phyloP scores from a whole-genome alignment of 2,113 vertebrate species.

The Tretioscincus oriximinensis region DNA sequence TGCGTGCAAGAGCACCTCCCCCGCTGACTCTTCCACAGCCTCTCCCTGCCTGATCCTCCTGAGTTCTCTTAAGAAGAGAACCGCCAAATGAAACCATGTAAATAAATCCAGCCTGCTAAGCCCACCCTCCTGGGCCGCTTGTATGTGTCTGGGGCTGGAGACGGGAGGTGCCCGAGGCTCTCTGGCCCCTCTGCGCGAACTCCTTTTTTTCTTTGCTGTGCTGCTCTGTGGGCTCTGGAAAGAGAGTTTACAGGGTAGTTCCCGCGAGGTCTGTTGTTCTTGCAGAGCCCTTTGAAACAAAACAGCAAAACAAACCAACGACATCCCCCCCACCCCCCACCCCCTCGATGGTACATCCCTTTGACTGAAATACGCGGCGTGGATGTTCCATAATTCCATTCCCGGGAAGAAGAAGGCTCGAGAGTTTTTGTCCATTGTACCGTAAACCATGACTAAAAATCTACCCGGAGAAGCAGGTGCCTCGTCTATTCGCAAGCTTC shows the following conservation, averaged over 20 bases:
- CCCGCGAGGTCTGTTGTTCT: not conserved
- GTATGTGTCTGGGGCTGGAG: no score
- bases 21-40: not conserved
- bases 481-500: not conserved
- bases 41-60: not conserved
- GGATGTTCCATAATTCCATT: not conserved
- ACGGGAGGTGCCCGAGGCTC: no score
- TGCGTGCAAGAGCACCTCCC: no score
- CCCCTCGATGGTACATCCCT: fast-evolving
- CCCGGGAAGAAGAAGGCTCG: constrained; percentile 20
- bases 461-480: constrained; percentile 10
- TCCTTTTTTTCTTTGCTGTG: not conserved
- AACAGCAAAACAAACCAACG: not conserved
- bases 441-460: constrained; percentile 14
- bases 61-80: not conserved
- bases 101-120: no score
- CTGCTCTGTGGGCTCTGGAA: not conserved
- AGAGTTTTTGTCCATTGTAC: constrained; percentile 24
- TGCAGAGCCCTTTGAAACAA: not conserved
- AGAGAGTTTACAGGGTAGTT: not conserved
- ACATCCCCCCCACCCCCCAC: no score
- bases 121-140: no score
- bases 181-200: no score
- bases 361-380: not conserved
- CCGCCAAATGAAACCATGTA: no score